These are phyloP conservation scores for Diachasma alloeum DNA, from an alignment of 1,140 invertebrate genomes.

Conservation along the genomic window DNA sequence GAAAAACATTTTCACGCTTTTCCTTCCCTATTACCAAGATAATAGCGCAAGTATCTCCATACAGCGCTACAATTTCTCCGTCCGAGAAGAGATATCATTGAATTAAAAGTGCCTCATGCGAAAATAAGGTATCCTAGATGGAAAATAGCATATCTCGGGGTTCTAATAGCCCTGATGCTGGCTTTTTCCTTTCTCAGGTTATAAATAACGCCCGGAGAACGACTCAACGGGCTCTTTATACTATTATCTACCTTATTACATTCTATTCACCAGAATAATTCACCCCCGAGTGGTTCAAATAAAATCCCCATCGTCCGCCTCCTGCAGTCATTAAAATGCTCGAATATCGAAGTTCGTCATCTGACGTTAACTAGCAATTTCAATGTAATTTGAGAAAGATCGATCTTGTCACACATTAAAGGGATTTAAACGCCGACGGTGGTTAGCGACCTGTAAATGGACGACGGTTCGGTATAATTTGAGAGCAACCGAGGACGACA, in stretches of 20 bases:
- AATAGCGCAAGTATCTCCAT: not conserved
- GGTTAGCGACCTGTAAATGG: not conserved
- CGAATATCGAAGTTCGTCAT: not conserved
- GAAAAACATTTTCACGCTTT: not conserved
- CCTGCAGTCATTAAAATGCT: too few species aligned
- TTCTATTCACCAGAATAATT: not conserved
- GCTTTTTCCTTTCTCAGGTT: not conserved
- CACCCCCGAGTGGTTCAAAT: not conserved
- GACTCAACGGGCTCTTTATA: too few species aligned
- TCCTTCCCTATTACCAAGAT: not conserved
- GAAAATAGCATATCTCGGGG: not conserved
- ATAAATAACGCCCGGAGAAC: not conserved
- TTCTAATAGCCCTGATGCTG: too few species aligned
- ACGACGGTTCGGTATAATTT: not conserved
- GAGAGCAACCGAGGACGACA: too few species aligned
- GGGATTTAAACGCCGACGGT: not conserved
- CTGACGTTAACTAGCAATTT: not conserved
- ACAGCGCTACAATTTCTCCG: not conserved
- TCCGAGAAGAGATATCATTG: not conserved
- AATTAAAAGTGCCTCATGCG: not conserved
- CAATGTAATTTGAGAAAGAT: not conserved
- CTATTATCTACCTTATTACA: not conserved
- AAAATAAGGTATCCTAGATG: not conserved
- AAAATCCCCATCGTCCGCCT: not conserved
- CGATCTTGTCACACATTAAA: not conserved